Percentiles rank a stretch among this genome's conserved stretches.
phyloP scores from a whole-genome alignment of 2,113 vertebrate species.

The Laticauda colubrina region DNA sequence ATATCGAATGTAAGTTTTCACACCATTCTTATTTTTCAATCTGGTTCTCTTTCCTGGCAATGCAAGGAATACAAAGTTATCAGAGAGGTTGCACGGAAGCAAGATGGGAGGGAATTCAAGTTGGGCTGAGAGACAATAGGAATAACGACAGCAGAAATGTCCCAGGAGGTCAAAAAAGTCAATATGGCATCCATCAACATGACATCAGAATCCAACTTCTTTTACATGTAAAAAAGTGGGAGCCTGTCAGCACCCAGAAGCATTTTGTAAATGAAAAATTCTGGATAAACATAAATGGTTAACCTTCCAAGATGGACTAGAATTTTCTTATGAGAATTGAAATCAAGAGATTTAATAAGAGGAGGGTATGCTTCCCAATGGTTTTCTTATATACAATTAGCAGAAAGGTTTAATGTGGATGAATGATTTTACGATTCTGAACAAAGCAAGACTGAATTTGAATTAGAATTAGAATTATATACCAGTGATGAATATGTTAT shows the following conservation, averaged over 20 bases:
- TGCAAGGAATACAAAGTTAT: neutral
- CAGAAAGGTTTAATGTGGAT: neutral
- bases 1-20: conserved; percentile 9
- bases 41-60: neutral
- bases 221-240: neutral
- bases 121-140: neutral
- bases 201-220: neutral
- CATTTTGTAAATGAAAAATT: neutral
- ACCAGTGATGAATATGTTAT: neutral
- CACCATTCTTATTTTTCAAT: neutral
- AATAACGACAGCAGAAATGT: conserved; percentile 38
- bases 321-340: neutral
- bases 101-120: neutral
- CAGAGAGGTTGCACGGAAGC: neutral
- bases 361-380: neutral
- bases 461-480: neutral
- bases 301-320: neutral
- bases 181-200: neutral
- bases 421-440: neutral
- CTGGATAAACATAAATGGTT: neutral
- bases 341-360: neutral
- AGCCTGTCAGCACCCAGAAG: neutral
- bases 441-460: neutral
- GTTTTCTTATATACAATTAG: neutral
- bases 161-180: neutral